phyloP scores from a whole-genome alignment of 2,888 invertebrate species.

The Oxyscelio sp. region DNA sequence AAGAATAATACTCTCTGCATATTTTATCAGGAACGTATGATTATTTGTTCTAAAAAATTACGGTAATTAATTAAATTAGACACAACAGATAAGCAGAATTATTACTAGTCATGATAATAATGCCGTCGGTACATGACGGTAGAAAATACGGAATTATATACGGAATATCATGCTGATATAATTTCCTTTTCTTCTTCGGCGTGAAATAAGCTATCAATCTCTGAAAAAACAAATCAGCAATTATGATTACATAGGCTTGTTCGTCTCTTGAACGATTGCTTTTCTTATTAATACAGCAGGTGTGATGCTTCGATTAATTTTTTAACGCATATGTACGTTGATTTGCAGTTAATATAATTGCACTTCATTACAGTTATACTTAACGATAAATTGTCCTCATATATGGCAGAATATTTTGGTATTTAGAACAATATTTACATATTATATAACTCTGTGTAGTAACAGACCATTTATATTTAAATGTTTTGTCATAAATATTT shows the following conservation, averaged over 20 bases:
- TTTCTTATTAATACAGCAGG: not conserved
- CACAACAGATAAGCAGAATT: constrained; percentile 11
- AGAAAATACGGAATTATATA: not conserved
- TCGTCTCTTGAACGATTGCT: not conserved
- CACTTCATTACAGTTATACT: constrained; percentile 44
- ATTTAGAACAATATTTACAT: constrained; percentile 75
- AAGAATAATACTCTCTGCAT: constrained; percentile 19
- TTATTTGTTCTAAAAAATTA: constrained; percentile 14
- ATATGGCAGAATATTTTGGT: constrained; percentile 55
- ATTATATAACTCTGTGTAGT: constrained; percentile 66
- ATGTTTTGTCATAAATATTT: constrained; percentile 69
- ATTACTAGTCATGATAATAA: constrained; percentile 20
- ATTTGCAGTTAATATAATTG: constrained; percentile 2
- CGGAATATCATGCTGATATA: constrained; percentile 21
- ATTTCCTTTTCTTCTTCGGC: constrained; percentile 24
- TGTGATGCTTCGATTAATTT: constrained; percentile 17
- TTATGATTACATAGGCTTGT: not conserved
- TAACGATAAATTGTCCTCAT: constrained; percentile 40
- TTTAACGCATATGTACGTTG: not conserved
- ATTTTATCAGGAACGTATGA: constrained; percentile 5
- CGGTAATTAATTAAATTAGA: constrained; percentile 32
- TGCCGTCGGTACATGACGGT: constrained; percentile 18
- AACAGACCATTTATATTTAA: constrained; percentile 69
- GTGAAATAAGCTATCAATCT: constrained; percentile 3
- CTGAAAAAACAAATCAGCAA: not conserved